These are phyloP conservation scores for Scopus umbretta DNA, from an alignment of 2,113 vertebrate genomes.

Conservation along the genomic window DNA sequence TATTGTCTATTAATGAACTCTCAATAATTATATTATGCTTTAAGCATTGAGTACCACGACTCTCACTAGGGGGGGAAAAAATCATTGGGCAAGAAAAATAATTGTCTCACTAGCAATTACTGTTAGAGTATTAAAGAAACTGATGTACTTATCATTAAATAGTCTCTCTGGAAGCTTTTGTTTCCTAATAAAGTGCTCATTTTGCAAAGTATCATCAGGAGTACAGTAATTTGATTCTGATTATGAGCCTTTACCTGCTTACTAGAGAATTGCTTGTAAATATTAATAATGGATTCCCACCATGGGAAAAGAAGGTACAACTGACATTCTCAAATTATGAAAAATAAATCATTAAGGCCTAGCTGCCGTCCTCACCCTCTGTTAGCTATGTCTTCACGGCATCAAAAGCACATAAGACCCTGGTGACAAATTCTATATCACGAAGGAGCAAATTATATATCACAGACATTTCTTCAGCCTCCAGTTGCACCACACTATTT, in stretches of 20 bases:
- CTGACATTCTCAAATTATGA: neutral
- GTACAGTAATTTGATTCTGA: constrained; percentile 17
- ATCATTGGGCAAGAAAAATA: constrained; percentile 22
- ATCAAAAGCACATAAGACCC: neutral
- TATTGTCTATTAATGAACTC: constrained; percentile 13
- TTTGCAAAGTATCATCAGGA: neutral
- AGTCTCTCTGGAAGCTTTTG: constrained; percentile 57
- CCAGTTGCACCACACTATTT: neutral
- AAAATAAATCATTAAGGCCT: neutral
- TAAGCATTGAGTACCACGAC: neutral
- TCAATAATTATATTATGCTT: neutral
- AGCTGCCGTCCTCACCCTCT: neutral
- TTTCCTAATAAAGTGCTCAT: constrained; percentile 54
- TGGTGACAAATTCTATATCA: neutral
- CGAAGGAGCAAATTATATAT: too few species aligned
- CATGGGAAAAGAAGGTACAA: neutral
- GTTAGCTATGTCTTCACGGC: neutral
- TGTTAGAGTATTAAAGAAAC: constrained; percentile 27
- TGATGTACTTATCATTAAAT: constrained; percentile 16
- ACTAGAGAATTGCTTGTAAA: constrained; percentile 12
- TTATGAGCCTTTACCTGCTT: constrained; percentile 14
- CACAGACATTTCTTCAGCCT: neutral
- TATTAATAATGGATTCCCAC: constrained; percentile 2
- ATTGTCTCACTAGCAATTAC: constrained; percentile 37
- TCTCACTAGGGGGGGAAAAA: neutral